Evolutionary conservation across 2,113 vertebrate genomes (phyloP).

Genomic region (Callospermophilus lateralis): DNA sequence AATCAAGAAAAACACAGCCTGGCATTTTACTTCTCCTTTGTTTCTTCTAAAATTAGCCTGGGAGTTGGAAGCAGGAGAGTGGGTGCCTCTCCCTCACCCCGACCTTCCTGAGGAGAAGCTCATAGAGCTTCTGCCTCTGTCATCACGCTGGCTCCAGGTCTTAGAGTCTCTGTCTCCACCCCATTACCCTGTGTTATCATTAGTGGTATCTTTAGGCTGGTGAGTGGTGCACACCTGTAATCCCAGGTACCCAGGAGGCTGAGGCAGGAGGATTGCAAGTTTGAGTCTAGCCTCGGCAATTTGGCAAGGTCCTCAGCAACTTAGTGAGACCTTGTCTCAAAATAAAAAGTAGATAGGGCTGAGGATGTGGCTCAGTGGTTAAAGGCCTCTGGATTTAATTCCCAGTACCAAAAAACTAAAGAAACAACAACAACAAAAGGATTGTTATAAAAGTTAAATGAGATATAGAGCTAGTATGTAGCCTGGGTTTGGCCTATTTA

Average conservation of each 20-base stretch:
- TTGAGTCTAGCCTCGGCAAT: no score
- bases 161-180: background rate
- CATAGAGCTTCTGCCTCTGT: background rate
- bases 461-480: background rate
- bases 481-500: background rate
- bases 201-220: background rate
- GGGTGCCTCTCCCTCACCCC: background rate
- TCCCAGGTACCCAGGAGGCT: no score
- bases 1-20: background rate
- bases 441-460: background rate
- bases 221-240: no score
- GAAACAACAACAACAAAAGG: background rate
- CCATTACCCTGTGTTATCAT: background rate
- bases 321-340: no score
- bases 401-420: no score
- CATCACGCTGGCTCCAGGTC: background rate
- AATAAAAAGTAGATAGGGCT: no score
- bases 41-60: background rate
- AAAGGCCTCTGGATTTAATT: no score
- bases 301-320: no score
- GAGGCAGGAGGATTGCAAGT: no score
- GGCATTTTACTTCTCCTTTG: background rate
- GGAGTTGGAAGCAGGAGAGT: background rate
- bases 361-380: background rate
- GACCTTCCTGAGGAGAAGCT: background rate